phyloP scores from a whole-genome alignment of 2,797 vertebrate genomes.

The Merluccius polli region DNA sequence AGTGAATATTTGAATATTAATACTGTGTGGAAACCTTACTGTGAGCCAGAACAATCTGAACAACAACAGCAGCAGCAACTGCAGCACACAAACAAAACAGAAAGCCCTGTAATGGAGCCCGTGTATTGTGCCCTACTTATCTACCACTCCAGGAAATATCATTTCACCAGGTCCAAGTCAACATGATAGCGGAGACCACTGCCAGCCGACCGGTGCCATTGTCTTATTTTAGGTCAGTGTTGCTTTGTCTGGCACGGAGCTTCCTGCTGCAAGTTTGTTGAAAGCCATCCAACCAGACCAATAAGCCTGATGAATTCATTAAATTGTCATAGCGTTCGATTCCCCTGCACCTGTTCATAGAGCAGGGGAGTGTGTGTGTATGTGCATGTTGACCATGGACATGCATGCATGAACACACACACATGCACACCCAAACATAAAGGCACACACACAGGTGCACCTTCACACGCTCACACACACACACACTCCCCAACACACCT shows the following conservation, averaged over 20 bases:
- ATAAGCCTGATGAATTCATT: conserved; percentile 5
- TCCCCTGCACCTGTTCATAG: background rate
- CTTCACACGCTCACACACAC: background rate
- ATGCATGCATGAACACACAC: background rate
- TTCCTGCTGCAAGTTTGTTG: background rate
- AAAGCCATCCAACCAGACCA: background rate
- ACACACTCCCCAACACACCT: background rate
- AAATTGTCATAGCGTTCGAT: conserved; percentile 1
- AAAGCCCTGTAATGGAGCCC: background rate
- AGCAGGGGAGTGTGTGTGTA: background rate
- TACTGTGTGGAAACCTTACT: background rate
- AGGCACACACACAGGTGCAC: background rate
- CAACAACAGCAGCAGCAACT: background rate
- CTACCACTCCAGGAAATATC: conserved; percentile 3
- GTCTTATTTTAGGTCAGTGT: background rate
- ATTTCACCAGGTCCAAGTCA: background rate
- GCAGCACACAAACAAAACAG: background rate
- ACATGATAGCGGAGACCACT: background rate
- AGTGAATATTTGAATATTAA: background rate
- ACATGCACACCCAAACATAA: background rate
- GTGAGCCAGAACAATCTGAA: background rate
- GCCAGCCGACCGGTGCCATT: background rate
- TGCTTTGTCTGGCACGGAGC: background rate
- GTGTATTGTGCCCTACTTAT: background rate
- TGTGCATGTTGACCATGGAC: background rate